A percentile compares a stretch with the other conserved stretches of the same genome.
phyloP scores from a whole-genome alignment of 2,797 vertebrate species.

The Notolabrus celidotus region DNA sequence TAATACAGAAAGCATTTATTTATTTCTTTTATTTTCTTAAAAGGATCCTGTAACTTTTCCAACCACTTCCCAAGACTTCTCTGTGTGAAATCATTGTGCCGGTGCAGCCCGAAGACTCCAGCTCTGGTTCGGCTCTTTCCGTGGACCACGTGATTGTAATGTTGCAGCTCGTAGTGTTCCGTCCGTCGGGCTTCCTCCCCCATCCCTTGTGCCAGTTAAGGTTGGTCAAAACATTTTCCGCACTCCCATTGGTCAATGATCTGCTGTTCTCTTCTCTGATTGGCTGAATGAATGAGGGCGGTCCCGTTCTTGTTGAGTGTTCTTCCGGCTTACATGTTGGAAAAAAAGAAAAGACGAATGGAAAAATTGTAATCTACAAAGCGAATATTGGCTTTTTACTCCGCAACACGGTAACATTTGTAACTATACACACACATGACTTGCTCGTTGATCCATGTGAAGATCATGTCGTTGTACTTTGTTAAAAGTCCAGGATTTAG shows the following conservation, averaged over 20 bases:
- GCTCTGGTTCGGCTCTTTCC: no score
- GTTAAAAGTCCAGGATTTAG: slow-evolving; percentile 41
- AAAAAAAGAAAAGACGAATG: slow-evolving; percentile 85
- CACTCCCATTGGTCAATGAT: neutral
- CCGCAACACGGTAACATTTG: slow-evolving; percentile 69
- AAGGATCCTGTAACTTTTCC: neutral
- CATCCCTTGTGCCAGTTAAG: slow-evolving; percentile 2
- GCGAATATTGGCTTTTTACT: slow-evolving; percentile 60
- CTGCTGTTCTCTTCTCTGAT: neutral
- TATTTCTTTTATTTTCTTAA: no score
- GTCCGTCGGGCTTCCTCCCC: neutral
- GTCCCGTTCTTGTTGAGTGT: slow-evolving; percentile 41
- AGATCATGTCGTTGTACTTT: neutral
- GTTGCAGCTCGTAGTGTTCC: neutral
- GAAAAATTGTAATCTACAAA: slow-evolving; percentile 80
- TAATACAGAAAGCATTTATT: no score
- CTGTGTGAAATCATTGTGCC: no score
- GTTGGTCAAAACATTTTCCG: slow-evolving; percentile 8
- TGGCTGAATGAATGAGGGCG: slow-evolving; percentile 20
- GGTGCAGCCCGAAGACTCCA: no score
- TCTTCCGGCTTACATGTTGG: slow-evolving; percentile 85
- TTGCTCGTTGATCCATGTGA: neutral
- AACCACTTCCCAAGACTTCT: no score
- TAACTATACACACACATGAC: neutral
- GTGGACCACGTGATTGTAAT: slow-evolving; percentile 44